A percentile compares a stretch with the other conserved stretches of the same genome.
Evolutionary conservation across 2,888 invertebrate species (phyloP).

Genomic region (Noctuana brunneofusca): DNA sequence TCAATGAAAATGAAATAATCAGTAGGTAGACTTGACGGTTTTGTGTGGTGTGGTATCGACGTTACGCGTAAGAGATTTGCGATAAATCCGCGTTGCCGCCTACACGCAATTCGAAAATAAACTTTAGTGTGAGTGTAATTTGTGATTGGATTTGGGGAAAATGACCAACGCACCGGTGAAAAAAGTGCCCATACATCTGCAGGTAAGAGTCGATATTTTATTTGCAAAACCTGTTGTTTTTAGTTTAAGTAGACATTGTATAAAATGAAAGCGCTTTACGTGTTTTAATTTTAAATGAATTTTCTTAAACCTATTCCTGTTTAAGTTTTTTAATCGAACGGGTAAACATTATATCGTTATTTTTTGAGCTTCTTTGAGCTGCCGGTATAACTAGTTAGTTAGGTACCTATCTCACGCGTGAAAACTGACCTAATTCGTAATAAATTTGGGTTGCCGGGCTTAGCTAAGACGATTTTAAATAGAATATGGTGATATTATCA

Average conservation of each 20-base stretch:
- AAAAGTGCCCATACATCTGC: slow-evolving; percentile 96
- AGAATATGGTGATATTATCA: slow-evolving; percentile 15
- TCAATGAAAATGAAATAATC: slow-evolving; percentile 61
- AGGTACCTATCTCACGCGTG: slow-evolving; percentile 29
- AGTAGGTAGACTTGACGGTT: slow-evolving; percentile 62
- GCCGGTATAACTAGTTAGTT: background rate
- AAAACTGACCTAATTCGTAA: slow-evolving; percentile 53
- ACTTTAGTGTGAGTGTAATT: slow-evolving; percentile 65
- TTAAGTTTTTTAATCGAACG: background rate
- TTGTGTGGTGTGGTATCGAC: slow-evolving; percentile 39
- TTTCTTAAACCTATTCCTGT: background rate
- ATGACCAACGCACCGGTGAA: slow-evolving; percentile 92
- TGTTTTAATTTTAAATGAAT: background rate
- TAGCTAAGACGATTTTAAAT: slow-evolving; percentile 24
- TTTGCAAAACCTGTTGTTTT: slow-evolving; percentile 64
- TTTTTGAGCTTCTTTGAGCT: slow-evolving; percentile 1
- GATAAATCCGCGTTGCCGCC: slow-evolving; percentile 60
- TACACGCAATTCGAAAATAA: slow-evolving; percentile 69
- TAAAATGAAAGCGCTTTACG: slow-evolving; percentile 11
- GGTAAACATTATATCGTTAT: background rate
- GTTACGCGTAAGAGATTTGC: slow-evolving; percentile 41
- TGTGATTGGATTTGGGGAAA: slow-evolving; percentile 64
- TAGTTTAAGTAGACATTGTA: slow-evolving; percentile 6
- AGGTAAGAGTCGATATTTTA: slow-evolving; percentile 82
- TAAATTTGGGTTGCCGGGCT: slow-evolving; percentile 46